Percentiles rank a stretch among this genome's conserved stretches.
phyloP scores from a whole-genome alignment of 2,888 invertebrate genomes.

The Epinotia nisella region DNA sequence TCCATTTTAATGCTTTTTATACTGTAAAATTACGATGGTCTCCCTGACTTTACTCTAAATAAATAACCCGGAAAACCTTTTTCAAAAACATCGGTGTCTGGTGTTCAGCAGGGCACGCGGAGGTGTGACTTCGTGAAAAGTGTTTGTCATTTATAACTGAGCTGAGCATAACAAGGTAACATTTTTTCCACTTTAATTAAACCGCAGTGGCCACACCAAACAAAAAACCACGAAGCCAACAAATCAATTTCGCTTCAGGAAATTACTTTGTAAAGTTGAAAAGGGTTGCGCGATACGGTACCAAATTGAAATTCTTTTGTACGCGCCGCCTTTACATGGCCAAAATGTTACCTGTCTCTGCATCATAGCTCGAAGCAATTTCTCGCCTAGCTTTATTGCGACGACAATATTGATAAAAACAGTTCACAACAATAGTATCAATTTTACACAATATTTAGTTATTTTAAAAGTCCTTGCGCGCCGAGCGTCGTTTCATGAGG shows the following conservation, averaged over 20 bases:
- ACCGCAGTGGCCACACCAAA: conserved; percentile 72
- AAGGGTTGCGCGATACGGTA: conserved; percentile 78
- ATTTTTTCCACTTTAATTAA: conserved; percentile 73
- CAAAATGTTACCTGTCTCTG: conserved; percentile 76
- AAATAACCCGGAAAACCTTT: conserved; percentile 5
- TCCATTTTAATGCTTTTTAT: conserved; percentile 7
- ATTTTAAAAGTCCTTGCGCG: not conserved
- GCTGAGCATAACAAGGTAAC: conserved; percentile 45
- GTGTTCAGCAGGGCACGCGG: conserved; percentile 15
- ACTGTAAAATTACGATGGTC: conserved; percentile 15
- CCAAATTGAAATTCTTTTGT: conserved; percentile 84
- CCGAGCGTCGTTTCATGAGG: not conserved
- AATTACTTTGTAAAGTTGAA: conserved; percentile 82
- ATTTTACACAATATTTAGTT: not conserved
- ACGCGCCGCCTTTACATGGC: conserved; percentile 74
- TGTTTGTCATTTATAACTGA: conserved; percentile 40
- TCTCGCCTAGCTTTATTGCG: conserved; percentile 62
- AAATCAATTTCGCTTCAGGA: conserved; percentile 82
- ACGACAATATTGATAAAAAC: conserved; percentile 7
- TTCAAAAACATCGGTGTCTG: conserved; percentile 20
- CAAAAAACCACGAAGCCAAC: conserved; percentile 76
- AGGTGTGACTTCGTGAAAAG: conserved; percentile 44
- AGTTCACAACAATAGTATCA: not conserved
- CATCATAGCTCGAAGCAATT: conserved; percentile 67
- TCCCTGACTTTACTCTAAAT: conserved; percentile 3